phyloP scores from a whole-genome alignment of 92 coral and sea anemone genomes.

The Metridium senile region DNA sequence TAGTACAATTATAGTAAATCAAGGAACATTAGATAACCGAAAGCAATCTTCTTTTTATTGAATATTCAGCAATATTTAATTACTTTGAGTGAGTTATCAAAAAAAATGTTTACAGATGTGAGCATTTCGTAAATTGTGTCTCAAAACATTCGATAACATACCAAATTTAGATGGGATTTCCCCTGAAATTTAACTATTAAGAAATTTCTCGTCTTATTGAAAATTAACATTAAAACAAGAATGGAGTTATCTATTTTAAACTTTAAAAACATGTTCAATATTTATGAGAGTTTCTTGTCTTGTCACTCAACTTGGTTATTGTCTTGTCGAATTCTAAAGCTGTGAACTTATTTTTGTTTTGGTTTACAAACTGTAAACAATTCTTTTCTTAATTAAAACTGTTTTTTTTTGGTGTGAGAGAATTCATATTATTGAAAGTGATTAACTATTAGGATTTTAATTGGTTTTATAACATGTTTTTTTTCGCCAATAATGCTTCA shows the following conservation, averaged over 20 bases:
- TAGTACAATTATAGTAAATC: too few relatives aligned
- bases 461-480: neutral
- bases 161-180: too few relatives aligned
- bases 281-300: neutral
- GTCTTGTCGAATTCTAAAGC: neutral
- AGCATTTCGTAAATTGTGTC: too few relatives aligned
- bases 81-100: too few relatives aligned
- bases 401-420: neutral
- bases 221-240: too few relatives aligned
- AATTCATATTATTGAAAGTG: neutral
- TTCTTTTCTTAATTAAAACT: constrained; percentile 5
- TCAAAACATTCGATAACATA: too few relatives aligned
- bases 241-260: neutral
- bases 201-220: too few relatives aligned
- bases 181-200: too few relatives aligned
- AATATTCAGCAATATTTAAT: too few relatives aligned
- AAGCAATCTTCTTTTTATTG: too few relatives aligned
- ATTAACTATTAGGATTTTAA: neutral
- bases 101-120: too few relatives aligned
- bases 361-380: neutral
- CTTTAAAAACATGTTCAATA: neutral
- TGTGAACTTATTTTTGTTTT: neutral
- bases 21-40: too few relatives aligned
- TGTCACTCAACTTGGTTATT: neutral
- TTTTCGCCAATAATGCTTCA: neutral